Conservation (phyloP, 2,797 vertebrate species). For the Simalia tracyae region DNA sequence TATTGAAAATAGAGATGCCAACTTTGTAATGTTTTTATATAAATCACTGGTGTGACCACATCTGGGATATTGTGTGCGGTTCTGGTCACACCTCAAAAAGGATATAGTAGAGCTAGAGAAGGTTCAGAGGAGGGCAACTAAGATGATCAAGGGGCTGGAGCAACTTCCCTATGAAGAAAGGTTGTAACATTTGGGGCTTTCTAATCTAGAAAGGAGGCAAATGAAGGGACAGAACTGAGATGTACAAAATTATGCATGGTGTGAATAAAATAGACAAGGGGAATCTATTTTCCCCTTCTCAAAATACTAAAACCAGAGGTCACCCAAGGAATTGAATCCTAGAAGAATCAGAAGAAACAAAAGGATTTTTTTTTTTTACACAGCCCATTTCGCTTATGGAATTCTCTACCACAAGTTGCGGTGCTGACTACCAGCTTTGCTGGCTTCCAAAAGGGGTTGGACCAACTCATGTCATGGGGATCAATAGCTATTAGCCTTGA, state of each 20-base stretch:
- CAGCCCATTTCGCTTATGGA: background rate
- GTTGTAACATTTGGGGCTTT: too few relatives aligned
- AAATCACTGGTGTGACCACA: too few relatives aligned
- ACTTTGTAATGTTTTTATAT: too few relatives aligned
- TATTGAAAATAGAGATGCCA: too few relatives aligned
- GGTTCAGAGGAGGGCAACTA: too few relatives aligned
- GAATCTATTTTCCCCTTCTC: background rate
- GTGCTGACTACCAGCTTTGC: background rate
- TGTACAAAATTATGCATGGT: background rate
- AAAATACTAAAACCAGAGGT: background rate
- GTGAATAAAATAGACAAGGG: background rate
- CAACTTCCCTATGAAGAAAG: too few relatives aligned
- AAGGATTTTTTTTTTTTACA: background rate
- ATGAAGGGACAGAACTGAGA: background rate
- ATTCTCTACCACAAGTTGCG: background rate
- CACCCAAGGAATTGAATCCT: background rate
- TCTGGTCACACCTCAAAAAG: too few relatives aligned
- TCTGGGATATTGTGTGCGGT: too few relatives aligned
- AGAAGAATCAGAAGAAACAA: background rate
- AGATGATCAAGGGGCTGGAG: too few relatives aligned
- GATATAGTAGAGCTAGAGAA: too few relatives aligned
- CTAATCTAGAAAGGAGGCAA: too few relatives aligned
- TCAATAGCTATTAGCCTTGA: background rate
- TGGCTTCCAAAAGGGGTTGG: background rate
- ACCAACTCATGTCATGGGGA: background rate